Evolutionary conservation across 2,888 invertebrate genomes (phyloP).

Genomic region (Eupelmus urozonus): DNA sequence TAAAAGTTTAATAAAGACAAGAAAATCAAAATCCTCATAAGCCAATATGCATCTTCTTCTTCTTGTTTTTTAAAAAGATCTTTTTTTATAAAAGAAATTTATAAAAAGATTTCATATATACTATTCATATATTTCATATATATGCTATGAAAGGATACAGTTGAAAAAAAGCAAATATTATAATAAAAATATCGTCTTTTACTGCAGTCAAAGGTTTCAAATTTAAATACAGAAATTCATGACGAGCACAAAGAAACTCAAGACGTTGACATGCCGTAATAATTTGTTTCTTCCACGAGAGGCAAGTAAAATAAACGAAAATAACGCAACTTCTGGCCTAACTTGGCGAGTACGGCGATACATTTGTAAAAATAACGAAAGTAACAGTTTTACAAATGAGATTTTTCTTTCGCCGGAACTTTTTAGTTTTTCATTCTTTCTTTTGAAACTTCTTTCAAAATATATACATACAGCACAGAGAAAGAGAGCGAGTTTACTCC

Average conservation of each 20-base stretch:
- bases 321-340: constrained; percentile 19
- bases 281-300: not conserved
- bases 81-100: no score
- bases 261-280: not conserved
- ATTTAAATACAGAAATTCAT: not conserved
- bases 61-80: no score
- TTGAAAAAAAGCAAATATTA: no score
- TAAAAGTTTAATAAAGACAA: no score
- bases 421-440: constrained; percentile 27
- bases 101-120: no score
- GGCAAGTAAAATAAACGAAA: constrained; percentile 12
- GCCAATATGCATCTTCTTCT: no score
- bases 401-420: constrained; percentile 28
- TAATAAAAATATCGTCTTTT: no score
- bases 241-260: not conserved
- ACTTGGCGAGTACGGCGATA: constrained; percentile 9
- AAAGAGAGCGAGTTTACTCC: constrained; percentile 20
- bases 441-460: constrained; percentile 36
- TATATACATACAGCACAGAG: no score
- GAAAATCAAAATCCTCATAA: no score
- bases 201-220: no score
- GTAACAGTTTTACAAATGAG: constrained; percentile 48
- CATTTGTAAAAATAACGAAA: constrained; percentile 52
- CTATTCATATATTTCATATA: no score
- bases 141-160: no score